Base-by-base conservation (phyloP, 2,113 vertebrate genomes). In the Melanotaenia duboulayi region DNA sequence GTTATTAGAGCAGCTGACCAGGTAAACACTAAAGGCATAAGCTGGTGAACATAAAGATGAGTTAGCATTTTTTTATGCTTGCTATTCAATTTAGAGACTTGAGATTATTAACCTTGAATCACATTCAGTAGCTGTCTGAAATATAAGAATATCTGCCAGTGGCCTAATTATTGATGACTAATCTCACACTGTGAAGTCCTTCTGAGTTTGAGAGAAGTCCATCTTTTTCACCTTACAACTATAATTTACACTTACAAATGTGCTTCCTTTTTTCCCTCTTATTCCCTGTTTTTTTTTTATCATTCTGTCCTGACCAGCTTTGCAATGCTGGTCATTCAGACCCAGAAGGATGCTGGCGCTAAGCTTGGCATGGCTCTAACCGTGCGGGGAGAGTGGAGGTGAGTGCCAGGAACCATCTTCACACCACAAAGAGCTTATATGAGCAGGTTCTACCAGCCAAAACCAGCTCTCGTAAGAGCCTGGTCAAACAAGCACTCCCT, bases 351-450 rank as follows among this genome's bases (percentile, higher is more conserved):
- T 58, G 51, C 82, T 91, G 82, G 67, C 74, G 67, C 39, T 50
- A 56, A 56, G 40, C 70, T 86, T 81, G 72, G 65, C 72, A 76
- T 83, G 66, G 17, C 44, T 62, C 35, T 49, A 54, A 61, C 37
- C 48, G 66, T 68, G 72, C 68, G 9, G 17, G 71, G 60, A 23
- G 20, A 39, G 32, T 1, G 19, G 52, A 49, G 13, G 55, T 49
- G 55, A 54, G 72, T 71, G 82, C 85, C 81, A 84, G 65, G 69
- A 51, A 65, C 32, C 8, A 37, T 82, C 75, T 69, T 74, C 63
- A 59, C 68, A 75, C 73, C 73, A 85, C 83, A 87, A 82, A 87
- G 74, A 73, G 74, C 74, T 78, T 82, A 71, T 65, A 75, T 59
- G 62, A 76, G 68, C 76, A 49, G 71, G 44, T 40, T 80, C 37